Evolutionary conservation across 2,888 invertebrate genomes (phyloP).

Genomic region (Hemistola chrysoprasaria): DNA sequence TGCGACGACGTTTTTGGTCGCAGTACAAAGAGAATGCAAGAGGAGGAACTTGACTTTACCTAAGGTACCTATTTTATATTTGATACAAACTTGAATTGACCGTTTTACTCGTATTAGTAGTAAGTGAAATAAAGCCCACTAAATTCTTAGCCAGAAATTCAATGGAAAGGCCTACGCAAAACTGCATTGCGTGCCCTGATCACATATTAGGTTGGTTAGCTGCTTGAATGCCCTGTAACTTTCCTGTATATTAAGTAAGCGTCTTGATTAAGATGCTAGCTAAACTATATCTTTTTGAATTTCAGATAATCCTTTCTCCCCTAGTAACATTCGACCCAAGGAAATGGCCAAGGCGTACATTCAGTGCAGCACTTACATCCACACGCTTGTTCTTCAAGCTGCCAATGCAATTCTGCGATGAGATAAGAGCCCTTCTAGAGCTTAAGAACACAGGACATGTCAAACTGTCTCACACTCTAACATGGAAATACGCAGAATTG

Average conservation of each 20-base stretch:
- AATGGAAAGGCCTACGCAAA: too few relatives aligned
- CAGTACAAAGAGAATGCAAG: constrained; percentile 63
- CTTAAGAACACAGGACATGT: constrained; percentile 57
- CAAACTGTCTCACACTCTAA: constrained; percentile 53
- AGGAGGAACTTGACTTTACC: constrained; percentile 64
- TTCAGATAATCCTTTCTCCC: constrained; percentile 68
- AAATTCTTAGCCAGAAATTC: too few relatives aligned
- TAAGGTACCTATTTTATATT: constrained; percentile 49
- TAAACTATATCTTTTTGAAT: constrained; percentile 6
- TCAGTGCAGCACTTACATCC: constrained; percentile 42
- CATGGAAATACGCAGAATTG: constrained; percentile 71
- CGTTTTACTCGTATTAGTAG: too few relatives aligned
- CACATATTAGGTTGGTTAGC: too few relatives aligned
- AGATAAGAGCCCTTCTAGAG: constrained; percentile 58
- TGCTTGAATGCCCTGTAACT: too few relatives aligned
- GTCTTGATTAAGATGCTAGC: too few relatives aligned
- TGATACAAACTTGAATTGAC: too few relatives aligned
- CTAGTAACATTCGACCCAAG: constrained; percentile 67
- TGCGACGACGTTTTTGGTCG: constrained; percentile 64
- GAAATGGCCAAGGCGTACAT: constrained; percentile 63
- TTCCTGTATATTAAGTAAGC: too few relatives aligned
- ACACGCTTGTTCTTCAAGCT: constrained; percentile 48
- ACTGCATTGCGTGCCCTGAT: too few relatives aligned
- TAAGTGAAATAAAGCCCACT: too few relatives aligned
- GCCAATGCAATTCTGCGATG: constrained; percentile 56